A percentile compares a stretch with the other conserved stretches of the same genome.
phyloP scores from a whole-genome alignment of 2,113 vertebrate genomes.

The Beaufortia kweichowensis region DNA sequence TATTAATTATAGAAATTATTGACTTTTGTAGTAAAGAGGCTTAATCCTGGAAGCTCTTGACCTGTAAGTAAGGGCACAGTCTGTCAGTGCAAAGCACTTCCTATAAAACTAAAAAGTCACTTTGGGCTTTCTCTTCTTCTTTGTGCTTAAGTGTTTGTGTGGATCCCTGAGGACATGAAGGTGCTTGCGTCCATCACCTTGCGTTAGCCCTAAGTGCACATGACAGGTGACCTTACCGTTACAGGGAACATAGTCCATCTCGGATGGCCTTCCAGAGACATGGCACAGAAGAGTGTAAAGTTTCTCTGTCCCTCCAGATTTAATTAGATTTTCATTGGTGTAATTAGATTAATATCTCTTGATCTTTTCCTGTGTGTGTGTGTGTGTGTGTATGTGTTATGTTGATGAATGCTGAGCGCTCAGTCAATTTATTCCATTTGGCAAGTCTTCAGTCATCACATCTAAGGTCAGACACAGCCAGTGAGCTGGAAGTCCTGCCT shows the following conservation, averaged over 20 bases:
- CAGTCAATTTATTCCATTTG: conserved; percentile 67
- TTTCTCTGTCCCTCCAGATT: not conserved
- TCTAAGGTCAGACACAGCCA: conserved; percentile 36
- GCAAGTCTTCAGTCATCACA: conserved; percentile 64
- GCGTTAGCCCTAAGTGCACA: conserved; percentile 34
- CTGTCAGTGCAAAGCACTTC: conserved; percentile 21
- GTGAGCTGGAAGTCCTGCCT: conserved; percentile 34
- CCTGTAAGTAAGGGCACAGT: conserved; percentile 19
- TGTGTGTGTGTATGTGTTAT: conserved; percentile 13
- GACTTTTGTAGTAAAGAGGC: no score
- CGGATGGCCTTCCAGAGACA: not conserved
- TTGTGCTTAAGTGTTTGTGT: not conserved
- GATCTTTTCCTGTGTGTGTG: not conserved
- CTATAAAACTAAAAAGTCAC: conserved; percentile 18
- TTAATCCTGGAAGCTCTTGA: conserved; percentile 28
- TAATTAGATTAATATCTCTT: not conserved
- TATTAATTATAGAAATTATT: no score
- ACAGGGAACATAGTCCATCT: not conserved
- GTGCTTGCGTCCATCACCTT: conserved; percentile 38
- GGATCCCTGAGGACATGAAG: conserved; percentile 30
- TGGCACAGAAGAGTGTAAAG: not conserved
- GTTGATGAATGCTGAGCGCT: conserved; percentile 26
- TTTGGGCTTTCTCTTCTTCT: conserved; percentile 6
- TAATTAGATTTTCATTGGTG: conserved; percentile 5
- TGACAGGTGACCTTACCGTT: conserved; percentile 36